Evolutionary conservation across 2,113 vertebrate genomes (phyloP).

Genomic region (Calypte anna): DNA sequence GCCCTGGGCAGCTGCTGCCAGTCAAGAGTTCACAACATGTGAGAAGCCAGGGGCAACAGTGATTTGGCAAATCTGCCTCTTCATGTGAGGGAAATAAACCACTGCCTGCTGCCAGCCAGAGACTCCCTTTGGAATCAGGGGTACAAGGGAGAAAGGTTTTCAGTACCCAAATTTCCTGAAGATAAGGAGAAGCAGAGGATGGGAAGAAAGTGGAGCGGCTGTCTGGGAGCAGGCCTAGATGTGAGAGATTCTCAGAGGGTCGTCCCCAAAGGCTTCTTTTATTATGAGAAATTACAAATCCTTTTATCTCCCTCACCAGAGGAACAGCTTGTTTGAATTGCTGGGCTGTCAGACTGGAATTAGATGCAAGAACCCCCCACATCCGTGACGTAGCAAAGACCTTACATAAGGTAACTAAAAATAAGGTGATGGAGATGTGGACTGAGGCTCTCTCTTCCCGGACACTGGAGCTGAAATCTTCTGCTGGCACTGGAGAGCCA

Average conservation of each 20-base stretch:
- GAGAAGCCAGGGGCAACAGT: not conserved
- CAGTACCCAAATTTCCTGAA: not conserved
- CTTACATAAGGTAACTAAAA: conserved; percentile 82
- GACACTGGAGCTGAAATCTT: not conserved
- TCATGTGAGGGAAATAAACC: not conserved
- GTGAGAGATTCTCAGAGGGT: not conserved
- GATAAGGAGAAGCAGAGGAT: not conserved
- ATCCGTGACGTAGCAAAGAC: conserved; percentile 68
- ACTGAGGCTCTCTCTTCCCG: not conserved
- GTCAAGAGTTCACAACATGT: accelerated
- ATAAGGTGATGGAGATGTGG: conserved; percentile 70
- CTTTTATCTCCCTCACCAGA: conserved; percentile 68
- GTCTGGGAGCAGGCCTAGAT: not conserved
- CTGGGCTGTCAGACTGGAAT: conserved; percentile 78
- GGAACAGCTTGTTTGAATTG: conserved; percentile 78
- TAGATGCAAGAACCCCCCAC: conserved; percentile 77
- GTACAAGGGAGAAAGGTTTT: not conserved
- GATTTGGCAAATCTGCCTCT: not conserved
- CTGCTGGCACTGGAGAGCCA: accelerated
- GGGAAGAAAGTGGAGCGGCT: conserved; percentile 16
- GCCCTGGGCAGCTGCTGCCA: accelerated
- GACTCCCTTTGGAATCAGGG: not conserved
- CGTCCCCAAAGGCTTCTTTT: conserved; percentile 53
- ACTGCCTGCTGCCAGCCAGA: not conserved
- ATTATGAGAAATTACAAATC: conserved; percentile 57